Evolutionary conservation across 2,797 vertebrate species (phyloP).

Genomic region (Thripadectes ignobilis): DNA sequence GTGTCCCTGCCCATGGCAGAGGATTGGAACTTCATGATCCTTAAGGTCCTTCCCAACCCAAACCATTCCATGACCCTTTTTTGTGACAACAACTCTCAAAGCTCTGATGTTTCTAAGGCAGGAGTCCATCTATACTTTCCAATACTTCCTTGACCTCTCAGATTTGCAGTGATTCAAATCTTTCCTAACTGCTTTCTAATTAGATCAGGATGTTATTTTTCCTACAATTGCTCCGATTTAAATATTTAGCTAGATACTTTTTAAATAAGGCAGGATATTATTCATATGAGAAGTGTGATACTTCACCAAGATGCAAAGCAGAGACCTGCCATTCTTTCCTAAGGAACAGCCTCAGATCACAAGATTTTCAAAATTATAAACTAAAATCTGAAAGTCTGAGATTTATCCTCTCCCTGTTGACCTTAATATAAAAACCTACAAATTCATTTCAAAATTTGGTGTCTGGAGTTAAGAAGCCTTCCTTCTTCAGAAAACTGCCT

Average conservation of each 20-base stretch:
- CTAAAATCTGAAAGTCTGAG: neutral
- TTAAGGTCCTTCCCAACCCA: neutral
- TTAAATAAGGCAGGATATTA: slow-evolving; percentile 22
- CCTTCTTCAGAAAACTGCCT: neutral
- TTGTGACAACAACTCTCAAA: neutral
- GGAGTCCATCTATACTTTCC: neutral
- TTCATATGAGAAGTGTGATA: neutral
- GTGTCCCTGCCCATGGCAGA: neutral
- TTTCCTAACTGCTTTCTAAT: slow-evolving; percentile 8
- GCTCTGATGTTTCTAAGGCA: neutral
- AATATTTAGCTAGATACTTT: slow-evolving; percentile 42
- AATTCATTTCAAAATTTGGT: neutral
- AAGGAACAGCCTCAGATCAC: neutral
- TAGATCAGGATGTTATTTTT: slow-evolving; percentile 9
- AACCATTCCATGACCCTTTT: neutral
- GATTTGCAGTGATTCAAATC: neutral
- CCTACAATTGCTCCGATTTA: slow-evolving; percentile 5
- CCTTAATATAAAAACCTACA: neutral
- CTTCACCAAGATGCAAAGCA: neutral
- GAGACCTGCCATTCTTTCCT: neutral
- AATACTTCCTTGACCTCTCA: neutral
- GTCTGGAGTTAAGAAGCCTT: neutral
- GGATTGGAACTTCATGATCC: neutral
- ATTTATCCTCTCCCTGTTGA: neutral
- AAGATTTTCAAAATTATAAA: neutral